Conservation (phyloP, 2,888 invertebrate genomes). For the Disparrhopalites patrizii region DNA sequence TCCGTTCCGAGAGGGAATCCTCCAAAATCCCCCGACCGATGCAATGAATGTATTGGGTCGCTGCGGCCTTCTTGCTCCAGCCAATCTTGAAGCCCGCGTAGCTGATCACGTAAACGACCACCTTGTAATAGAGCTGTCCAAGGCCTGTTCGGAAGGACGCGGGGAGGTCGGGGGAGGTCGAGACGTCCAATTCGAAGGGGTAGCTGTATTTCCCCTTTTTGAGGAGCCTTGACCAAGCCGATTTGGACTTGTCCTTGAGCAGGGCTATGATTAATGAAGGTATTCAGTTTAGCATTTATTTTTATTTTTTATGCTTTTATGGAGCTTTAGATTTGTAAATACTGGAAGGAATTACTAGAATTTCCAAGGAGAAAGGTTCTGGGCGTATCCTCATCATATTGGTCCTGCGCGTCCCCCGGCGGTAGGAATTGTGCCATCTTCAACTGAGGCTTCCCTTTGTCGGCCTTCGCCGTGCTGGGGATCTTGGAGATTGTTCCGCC, state of each 20-base stretch:
- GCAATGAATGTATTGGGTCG: neutral
- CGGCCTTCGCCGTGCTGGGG: no score
- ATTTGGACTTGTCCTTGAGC: neutral
- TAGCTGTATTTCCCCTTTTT: neutral
- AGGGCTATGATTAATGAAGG: neutral
- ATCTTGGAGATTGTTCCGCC: no score
- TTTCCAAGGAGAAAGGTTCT: no score
- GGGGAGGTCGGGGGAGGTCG: neutral
- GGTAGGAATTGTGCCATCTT: no score
- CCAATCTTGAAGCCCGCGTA: neutral
- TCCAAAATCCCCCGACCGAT: neutral
- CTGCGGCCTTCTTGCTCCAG: neutral
- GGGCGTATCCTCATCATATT: no score
- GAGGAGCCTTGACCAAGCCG: neutral
- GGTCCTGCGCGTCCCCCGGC: no score
- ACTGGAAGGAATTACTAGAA: no score
- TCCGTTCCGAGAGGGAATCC: neutral
- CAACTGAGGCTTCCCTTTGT: no score
- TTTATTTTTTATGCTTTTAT: no score
- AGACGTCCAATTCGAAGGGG: neutral
- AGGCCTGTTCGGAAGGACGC: neutral
- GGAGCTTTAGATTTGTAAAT: no score
- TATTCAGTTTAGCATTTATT: neutral
- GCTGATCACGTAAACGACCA: neutral
- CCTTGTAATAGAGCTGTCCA: neutral